Conservation (phyloP, 1,140 invertebrate genomes). For the Anoplolepis gracilipes region DNA sequence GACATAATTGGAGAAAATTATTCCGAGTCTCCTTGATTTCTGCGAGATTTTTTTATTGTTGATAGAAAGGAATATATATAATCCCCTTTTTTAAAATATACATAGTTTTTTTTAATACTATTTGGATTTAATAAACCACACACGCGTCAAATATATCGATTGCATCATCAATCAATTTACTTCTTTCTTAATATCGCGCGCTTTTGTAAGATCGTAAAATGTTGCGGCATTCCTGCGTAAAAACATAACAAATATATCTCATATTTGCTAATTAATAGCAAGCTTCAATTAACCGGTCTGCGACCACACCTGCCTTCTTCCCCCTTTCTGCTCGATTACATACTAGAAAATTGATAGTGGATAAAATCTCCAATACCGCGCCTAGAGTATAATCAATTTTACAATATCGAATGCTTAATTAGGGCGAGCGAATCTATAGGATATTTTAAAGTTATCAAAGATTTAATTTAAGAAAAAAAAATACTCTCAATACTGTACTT, state of each 20-base stretch:
- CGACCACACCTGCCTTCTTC: conserved; percentile 29
- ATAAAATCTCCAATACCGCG: conserved; percentile 54
- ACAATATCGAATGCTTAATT: conserved; percentile 52
- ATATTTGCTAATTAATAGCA: conserved; percentile 43
- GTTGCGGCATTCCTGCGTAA: neutral
- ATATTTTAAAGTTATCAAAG: neutral
- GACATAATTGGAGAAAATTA: no score
- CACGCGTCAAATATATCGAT: neutral
- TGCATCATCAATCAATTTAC: neutral
- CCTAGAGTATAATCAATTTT: conserved; percentile 52
- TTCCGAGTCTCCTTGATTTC: no score
- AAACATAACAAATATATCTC: conserved; percentile 1
- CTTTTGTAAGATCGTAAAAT: neutral
- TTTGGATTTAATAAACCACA: neutral
- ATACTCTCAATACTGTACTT: no score
- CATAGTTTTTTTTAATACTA: neutral
- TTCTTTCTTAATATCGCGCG: neutral
- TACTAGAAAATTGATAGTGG: conserved; percentile 53
- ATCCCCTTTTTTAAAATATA: neutral
- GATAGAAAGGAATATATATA: no score
- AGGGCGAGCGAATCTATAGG: neutral
- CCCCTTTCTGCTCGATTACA: neutral
- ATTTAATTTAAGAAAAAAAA: no score
- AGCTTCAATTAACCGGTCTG: conserved; percentile 30
- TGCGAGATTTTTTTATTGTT: no score